A percentile compares a stretch with the other conserved stretches of the same genome.
These are phyloP conservation scores for Andrena bucephala DNA, from an alignment of 2,888 invertebrate species.

Conservation along the genomic window DNA sequence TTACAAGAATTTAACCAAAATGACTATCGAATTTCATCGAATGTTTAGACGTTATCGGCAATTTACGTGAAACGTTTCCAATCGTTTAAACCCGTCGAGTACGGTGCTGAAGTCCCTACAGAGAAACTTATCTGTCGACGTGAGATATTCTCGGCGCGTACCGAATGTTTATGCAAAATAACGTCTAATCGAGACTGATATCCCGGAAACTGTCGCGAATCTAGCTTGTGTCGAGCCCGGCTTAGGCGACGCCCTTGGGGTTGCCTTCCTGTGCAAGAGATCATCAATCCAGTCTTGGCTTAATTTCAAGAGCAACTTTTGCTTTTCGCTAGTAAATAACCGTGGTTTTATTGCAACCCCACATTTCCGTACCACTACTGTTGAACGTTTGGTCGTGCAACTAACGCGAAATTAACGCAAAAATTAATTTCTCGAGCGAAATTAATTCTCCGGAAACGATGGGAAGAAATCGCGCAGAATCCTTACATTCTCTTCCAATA, in stretches of 20 bases:
- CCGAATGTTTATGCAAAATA: constrained; percentile 18
- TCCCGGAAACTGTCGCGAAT: constrained; percentile 9
- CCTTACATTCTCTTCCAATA: neutral
- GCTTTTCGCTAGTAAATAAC: constrained; percentile 33
- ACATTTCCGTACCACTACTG: neutral
- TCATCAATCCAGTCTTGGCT: constrained; percentile 66
- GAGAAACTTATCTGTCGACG: constrained; percentile 8
- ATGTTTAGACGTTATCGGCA: neutral
- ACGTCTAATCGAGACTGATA: constrained; percentile 20
- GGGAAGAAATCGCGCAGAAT: neutral
- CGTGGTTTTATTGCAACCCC: constrained; percentile 6
- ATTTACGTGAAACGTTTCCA: neutral
- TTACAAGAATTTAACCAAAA: neutral
- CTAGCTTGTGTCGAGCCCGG: constrained; percentile 14
- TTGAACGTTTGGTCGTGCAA: neutral
- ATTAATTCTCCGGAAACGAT: neutral
- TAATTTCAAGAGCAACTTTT: constrained; percentile 61
- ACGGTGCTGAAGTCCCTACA: neutral
- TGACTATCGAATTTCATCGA: neutral
- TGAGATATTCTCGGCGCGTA: neutral
- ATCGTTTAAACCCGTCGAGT: neutral
- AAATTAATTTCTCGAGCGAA: neutral
- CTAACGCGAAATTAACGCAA: no score
- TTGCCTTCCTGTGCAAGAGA: constrained; percentile 44
- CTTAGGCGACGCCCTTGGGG: constrained; percentile 54